Percentiles rank a stretch among this genome's conserved stretches.
Evolutionary conservation across 92 coral and sea anemone species (phyloP).

Genomic region (Paramuricea clavata): DNA sequence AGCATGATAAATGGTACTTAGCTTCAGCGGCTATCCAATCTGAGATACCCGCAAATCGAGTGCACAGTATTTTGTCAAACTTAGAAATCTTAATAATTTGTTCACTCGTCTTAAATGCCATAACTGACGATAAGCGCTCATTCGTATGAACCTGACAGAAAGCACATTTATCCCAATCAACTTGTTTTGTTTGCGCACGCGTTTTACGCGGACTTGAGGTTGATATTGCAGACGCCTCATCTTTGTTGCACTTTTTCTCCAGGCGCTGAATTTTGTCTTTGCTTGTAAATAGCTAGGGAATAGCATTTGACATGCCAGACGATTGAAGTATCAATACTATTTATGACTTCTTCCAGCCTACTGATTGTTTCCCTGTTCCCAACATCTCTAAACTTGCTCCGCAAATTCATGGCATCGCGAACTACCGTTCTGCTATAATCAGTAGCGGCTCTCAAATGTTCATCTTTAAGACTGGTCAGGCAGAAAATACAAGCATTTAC

Average conservation of each 20-base stretch:
- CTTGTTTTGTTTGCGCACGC: background rate
- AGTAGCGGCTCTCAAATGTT: background rate
- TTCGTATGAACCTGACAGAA: background rate
- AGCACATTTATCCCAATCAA: no score
- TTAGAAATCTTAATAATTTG: background rate
- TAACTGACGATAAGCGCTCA: background rate
- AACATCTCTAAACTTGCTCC: background rate
- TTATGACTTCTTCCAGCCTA: no score
- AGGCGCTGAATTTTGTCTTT: background rate
- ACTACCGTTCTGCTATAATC: background rate
- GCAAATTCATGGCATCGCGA: slow-evolving; percentile 1
- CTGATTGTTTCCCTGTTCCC: background rate
- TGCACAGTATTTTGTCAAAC: no score
- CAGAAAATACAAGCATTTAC: background rate
- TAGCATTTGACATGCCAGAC: no score
- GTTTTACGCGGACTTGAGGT: slow-evolving; percentile 14
- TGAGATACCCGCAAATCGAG: no score
- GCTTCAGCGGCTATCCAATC: no score
- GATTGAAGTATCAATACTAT: no score
- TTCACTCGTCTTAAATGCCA: background rate
- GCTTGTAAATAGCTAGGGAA: no score
- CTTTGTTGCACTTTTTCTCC: background rate
- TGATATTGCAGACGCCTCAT: background rate
- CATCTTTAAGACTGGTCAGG: background rate
- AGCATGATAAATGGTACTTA: no score